These are phyloP conservation scores for Lamprotornis superbus DNA, from an alignment of 2,113 vertebrate genomes.

Conservation along the genomic window DNA sequence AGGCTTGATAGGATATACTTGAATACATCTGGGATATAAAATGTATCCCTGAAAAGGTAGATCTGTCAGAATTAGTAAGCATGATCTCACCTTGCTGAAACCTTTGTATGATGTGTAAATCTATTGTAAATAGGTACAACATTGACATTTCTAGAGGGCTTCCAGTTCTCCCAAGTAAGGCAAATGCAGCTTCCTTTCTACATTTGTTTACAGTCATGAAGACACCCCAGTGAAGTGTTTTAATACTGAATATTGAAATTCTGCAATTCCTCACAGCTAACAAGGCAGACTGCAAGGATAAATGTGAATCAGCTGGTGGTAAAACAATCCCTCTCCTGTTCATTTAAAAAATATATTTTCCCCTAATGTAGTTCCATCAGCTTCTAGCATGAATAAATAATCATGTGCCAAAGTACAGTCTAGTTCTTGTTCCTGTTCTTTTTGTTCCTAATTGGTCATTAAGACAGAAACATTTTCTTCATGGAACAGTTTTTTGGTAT, in stretches of 20 bases:
- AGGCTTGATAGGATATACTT: neutral
- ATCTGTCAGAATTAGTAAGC: neutral
- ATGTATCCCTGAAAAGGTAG: neutral
- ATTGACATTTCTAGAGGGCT: neutral
- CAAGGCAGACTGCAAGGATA: neutral
- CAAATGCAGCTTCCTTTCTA: neutral
- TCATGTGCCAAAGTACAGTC: neutral
- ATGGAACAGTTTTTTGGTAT: neutral
- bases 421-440: neutral
- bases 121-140: neutral
- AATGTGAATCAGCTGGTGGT: neutral
- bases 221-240: neutral
- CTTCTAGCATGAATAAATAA: slow-evolving; percentile 24
- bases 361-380: neutral
- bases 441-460: slow-evolving; percentile 4
- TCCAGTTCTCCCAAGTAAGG: neutral
- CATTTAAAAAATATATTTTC: slow-evolving; percentile 3
- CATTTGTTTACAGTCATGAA: neutral
- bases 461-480: neutral
- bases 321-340: slow-evolving; percentile 8
- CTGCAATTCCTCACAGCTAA: neutral
- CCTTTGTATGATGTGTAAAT: neutral
- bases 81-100: neutral
- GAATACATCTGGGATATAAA: neutral
- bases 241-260: neutral